Evolutionary conservation across 2,888 invertebrate genomes (phyloP), one percentile per base, ranked within the genome.

Genomic region (Pollenia angustigena): DNA sequence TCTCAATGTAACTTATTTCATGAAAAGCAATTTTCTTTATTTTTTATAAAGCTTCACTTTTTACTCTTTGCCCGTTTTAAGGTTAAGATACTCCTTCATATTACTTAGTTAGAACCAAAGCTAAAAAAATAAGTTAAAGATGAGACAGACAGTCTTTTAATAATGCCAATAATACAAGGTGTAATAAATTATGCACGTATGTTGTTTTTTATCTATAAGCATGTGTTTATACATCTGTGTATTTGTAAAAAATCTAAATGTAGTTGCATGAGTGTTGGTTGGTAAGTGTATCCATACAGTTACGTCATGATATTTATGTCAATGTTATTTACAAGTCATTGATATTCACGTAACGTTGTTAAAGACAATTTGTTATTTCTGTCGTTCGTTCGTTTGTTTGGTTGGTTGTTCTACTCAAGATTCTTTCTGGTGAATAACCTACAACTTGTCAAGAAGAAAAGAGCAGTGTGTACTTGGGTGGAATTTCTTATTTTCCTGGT

Each of bases 291-390:
- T 81, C 18, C 58, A 54, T 6, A 32, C 44, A 71, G 71, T 82
- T 86, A 86, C 64, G 87, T 87, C 83, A 87, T 84, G 87, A 84
- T 87, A 87, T 81, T 76, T 62, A 84, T 87, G 87, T 87, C 87
- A 84, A 81, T 87, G 76, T 81, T 81, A 81, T 87, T 87, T 84
- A 87, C 80, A 84, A 81, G 87, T 84, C 87, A 87, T 87, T 87
- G 84, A 84, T 87, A 87, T 84, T 86, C 81, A 87, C 81, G 87
- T 84, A 60, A 82, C 75, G 76, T 69, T 54, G 60, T 12, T 54
- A 75, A 32, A 69, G 58, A 75, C 75, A 82, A 69, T 72, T 76
- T 58, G 69, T 84, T 84, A 32, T 76, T 62, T 60, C 40, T 76
- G 72, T 54, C 60, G 50, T 81, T 69, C 42, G 32, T 32, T 32